Evolutionary conservation across 2,888 invertebrate species (phyloP).

Genomic region (Ischnura elegans): DNA sequence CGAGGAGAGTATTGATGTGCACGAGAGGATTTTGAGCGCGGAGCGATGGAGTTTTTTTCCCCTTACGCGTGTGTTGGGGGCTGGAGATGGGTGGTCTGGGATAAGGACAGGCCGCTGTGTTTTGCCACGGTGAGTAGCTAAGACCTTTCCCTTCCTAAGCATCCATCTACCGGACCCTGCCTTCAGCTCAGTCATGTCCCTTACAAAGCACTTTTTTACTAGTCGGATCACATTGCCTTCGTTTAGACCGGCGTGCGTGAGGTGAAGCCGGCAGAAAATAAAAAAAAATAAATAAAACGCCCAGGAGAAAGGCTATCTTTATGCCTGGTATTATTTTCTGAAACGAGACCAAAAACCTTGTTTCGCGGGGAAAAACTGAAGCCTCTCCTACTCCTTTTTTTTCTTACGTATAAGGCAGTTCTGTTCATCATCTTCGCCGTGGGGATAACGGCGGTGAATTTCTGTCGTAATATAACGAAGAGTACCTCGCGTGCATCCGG

Average conservation of each 20-base stretch:
- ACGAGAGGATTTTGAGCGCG: not conserved
- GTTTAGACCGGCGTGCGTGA: not conserved
- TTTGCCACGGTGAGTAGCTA: not conserved
- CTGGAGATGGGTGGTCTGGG: too few relatives aligned
- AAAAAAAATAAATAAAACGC: too few relatives aligned
- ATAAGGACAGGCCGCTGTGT: not conserved
- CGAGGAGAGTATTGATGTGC: constrained; percentile 2
- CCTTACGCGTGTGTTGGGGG: not conserved
- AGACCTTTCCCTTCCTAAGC: not conserved
- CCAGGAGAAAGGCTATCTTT: not conserved
- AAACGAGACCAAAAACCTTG: constrained; percentile 1
- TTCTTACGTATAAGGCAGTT: not conserved
- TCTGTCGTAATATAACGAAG: too few relatives aligned
- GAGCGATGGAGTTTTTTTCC: not conserved
- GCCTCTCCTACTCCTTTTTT: not conserved
- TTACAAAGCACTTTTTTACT: constrained; percentile 4
- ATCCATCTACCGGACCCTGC: not conserved
- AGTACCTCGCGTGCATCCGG: too few relatives aligned
- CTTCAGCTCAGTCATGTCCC: not conserved
- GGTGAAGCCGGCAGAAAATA: not conserved
- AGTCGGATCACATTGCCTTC: constrained; percentile 29
- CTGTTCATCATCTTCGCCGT: not conserved
- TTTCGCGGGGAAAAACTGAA: not conserved
- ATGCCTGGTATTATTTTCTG: constrained; percentile 28
- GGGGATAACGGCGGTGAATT: not conserved